Conservation (phyloP, 2,113 vertebrate genomes). For the Cranoglanis bouderius region DNA sequence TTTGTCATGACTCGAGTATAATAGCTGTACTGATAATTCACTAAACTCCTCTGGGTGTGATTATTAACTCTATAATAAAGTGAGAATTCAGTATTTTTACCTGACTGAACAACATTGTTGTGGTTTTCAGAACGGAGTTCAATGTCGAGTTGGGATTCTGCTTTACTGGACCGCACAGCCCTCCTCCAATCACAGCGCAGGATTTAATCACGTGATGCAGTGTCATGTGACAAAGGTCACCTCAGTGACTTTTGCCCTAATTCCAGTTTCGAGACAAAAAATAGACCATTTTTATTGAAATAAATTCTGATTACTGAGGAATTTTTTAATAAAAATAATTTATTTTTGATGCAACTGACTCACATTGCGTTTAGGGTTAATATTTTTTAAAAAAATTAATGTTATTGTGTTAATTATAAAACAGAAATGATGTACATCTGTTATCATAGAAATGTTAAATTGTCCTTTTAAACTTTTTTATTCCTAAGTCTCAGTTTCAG, state of each 20-base stretch:
- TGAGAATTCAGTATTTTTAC: slow-evolving; percentile 21
- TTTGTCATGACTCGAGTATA: neutral
- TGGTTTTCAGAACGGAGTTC: neutral
- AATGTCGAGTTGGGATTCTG: neutral
- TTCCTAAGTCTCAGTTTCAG: too few species aligned
- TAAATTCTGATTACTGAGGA: neutral
- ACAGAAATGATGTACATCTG: too few species aligned
- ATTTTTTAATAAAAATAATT: neutral
- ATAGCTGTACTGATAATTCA: neutral
- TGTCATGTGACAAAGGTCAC: neutral
- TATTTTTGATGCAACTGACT: neutral
- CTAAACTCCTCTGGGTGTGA: neutral
- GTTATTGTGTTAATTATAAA: too few species aligned
- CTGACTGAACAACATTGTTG: slow-evolving; percentile 53
- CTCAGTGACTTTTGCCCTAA: slow-evolving; percentile 48
- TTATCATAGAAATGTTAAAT: too few species aligned
- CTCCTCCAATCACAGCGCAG: slow-evolving; percentile 40
- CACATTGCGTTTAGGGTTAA: neutral
- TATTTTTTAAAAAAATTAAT: neutral
- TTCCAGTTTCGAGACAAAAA: slow-evolving; percentile 1
- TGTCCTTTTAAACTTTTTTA: too few species aligned
- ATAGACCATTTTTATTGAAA: neutral
- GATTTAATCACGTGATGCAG: slow-evolving; percentile 23
- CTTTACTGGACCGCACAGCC: neutral
- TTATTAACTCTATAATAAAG: neutral